A percentile compares a stretch with the other conserved stretches of the same genome.
phyloP scores from a whole-genome alignment of 2,113 vertebrate species.

The Eublepharis macularius region DNA sequence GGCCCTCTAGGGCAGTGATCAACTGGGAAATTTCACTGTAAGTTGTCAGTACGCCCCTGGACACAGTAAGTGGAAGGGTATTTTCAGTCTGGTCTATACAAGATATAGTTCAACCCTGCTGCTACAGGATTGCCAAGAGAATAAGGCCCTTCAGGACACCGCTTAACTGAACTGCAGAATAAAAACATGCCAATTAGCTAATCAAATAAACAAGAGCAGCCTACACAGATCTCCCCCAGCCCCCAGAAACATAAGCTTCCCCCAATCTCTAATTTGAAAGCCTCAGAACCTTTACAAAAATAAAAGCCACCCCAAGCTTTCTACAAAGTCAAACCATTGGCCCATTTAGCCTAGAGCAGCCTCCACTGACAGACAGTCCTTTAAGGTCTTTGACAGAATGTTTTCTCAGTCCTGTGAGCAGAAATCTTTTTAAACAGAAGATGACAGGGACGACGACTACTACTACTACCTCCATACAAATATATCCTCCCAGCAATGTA shows the following conservation, averaged over 20 bases:
- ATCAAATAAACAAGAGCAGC: constrained; percentile 10
- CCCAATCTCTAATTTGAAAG: background rate
- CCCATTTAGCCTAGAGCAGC: background rate
- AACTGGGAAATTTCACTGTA: too few relatives aligned
- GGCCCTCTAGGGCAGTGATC: too few relatives aligned
- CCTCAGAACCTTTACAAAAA: background rate
- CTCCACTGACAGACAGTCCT: background rate
- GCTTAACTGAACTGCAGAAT: constrained; percentile 47
- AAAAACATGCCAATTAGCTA: constrained; percentile 49
- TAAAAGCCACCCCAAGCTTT: background rate
- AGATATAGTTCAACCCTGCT: background rate
- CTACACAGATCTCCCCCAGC: too few relatives aligned
- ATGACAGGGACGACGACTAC: too few relatives aligned
- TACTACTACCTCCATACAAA: background rate
- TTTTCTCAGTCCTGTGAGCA: background rate
- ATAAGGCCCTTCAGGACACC: background rate
- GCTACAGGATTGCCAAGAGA: background rate
- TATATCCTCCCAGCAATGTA: background rate
- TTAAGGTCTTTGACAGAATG: background rate
- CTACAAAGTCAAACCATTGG: background rate
- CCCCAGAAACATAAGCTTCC: background rate
- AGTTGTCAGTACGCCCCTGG: background rate
- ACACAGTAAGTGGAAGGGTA: background rate
- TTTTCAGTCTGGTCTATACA: background rate
- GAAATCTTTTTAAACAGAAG: background rate